A percentile compares a stretch with the other conserved stretches of the same genome.
Conservation (phyloP, 2,888 invertebrate genomes). For the Torymus aiolomorphi region DNA sequence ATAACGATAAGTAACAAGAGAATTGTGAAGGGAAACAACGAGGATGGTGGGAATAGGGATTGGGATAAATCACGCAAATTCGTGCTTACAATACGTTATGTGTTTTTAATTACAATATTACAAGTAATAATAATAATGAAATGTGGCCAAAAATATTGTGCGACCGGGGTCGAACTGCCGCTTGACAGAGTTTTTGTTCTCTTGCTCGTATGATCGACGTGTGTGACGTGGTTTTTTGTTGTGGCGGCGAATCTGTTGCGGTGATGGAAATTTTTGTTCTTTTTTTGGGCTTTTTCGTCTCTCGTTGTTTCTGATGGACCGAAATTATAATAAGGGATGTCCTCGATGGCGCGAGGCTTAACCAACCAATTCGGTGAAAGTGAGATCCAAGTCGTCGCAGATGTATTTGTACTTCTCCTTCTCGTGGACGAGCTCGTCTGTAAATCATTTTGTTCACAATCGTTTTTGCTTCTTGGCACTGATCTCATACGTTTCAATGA, state of each 20-base stretch:
- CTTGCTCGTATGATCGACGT: slow-evolving; percentile 9
- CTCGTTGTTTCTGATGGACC: slow-evolving; percentile 31
- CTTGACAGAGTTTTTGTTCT: slow-evolving; percentile 8
- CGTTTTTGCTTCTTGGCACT: slow-evolving; percentile 24
- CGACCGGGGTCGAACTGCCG: slow-evolving; percentile 19
- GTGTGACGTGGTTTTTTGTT: slow-evolving; percentile 29
- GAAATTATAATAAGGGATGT: slow-evolving; percentile 28
- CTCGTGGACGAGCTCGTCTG: slow-evolving; percentile 96
- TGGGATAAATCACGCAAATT: slow-evolving; percentile 43
- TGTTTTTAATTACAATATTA: slow-evolving; percentile 72
- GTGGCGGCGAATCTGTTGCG: slow-evolving; percentile 17
- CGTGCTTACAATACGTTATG: slow-evolving; percentile 67
- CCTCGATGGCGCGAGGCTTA: slow-evolving; percentile 63
- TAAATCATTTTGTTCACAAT: slow-evolving; percentile 66
- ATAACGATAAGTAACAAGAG: slow-evolving; percentile 20
- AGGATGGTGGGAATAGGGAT: slow-evolving; percentile 18
- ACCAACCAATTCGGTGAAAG: slow-evolving; percentile 92
- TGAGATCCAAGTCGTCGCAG: slow-evolving; percentile 99
- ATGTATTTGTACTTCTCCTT: slow-evolving; percentile 99
- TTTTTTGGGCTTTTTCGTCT: slow-evolving; percentile 27
- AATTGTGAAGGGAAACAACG: slow-evolving; percentile 35
- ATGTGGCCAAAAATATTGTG: slow-evolving; percentile 58
- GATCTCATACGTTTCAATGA: neutral
- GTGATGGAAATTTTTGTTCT: slow-evolving; percentile 39
- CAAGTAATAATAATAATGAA: slow-evolving; percentile 64